Conservation (phyloP, 2,888 invertebrate genomes). For the Leptopilina myrica region DNA sequence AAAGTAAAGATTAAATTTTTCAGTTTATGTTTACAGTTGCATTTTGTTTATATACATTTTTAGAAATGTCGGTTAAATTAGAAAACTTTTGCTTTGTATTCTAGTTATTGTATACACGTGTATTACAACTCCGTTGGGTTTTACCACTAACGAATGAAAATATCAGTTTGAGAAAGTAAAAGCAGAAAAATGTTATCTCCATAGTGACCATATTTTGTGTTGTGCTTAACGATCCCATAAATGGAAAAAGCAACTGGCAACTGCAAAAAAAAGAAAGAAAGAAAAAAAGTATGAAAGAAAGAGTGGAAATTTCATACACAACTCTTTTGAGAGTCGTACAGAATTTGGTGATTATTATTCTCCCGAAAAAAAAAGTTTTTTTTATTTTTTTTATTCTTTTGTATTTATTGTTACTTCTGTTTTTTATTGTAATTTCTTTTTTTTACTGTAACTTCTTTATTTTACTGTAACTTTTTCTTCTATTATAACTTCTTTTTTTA, state of each 20-base stretch:
- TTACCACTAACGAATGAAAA: constrained; percentile 7
- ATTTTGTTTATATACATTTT: too few relatives aligned
- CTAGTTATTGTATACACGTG: neutral
- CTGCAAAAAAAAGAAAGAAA: too few relatives aligned
- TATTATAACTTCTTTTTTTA: too few relatives aligned
- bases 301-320: neutral
- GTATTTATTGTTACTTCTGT: too few relatives aligned
- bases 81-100: neutral
- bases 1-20: too few relatives aligned
- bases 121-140: neutral
- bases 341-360: neutral
- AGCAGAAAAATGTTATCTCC: constrained; percentile 2
- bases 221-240: constrained; percentile 7
- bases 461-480: too few relatives aligned
- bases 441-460: too few relatives aligned
- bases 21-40: too few relatives aligned
- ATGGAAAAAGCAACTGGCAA: neutral
- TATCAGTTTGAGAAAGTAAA: neutral
- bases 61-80: neutral
- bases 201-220: constrained; percentile 5
- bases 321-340: neutral
- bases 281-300: too few relatives aligned
- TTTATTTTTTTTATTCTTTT: neutral
- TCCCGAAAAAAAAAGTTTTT: too few relatives aligned
- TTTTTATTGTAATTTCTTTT: too few relatives aligned